These are phyloP conservation scores for Aleiodes leptofemur DNA, from an alignment of 2,888 invertebrate genomes.

Conservation along the genomic window DNA sequence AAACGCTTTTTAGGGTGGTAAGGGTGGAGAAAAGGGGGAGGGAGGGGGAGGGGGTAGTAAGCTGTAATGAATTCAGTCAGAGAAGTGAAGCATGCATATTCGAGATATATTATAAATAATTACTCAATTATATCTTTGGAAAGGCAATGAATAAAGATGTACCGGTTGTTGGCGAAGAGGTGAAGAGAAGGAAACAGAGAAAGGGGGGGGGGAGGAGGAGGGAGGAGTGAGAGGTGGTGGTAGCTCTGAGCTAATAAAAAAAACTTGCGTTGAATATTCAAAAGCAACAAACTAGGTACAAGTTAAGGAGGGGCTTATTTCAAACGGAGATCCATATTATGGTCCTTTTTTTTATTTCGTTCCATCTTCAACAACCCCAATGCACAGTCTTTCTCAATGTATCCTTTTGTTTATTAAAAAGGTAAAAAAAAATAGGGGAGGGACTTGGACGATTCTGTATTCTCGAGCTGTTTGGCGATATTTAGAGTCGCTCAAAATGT, in stretches of 20 bases:
- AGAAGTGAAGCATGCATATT: conserved; percentile 76
- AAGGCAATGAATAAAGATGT: conserved; percentile 76
- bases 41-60: conserved; percentile 76
- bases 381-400: conserved; percentile 55
- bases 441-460: conserved; percentile 26
- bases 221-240: conserved; percentile 55
- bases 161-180: conserved; percentile 63
- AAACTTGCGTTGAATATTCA: conserved; percentile 74
- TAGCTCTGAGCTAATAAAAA: conserved; percentile 67
- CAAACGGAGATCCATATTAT: conserved; percentile 75
- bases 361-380: conserved; percentile 36
- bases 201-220: conserved; percentile 37
- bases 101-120: conserved; percentile 76
- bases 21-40: conserved; percentile 81
- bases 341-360: conserved; percentile 69
- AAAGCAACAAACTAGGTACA: conserved; percentile 75
- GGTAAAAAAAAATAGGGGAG: neutral
- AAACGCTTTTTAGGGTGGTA: conserved; percentile 32
- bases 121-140: conserved; percentile 76
- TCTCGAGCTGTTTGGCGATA: conserved; percentile 4
- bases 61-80: conserved; percentile 73
- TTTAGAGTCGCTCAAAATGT: neutral
- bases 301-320: conserved; percentile 73
- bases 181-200: conserved; percentile 57
- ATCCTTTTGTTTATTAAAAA: conserved; percentile 64